Evolutionary conservation across 2,888 invertebrate genomes (phyloP).

Genomic region (Xestia ashworthii): DNA sequence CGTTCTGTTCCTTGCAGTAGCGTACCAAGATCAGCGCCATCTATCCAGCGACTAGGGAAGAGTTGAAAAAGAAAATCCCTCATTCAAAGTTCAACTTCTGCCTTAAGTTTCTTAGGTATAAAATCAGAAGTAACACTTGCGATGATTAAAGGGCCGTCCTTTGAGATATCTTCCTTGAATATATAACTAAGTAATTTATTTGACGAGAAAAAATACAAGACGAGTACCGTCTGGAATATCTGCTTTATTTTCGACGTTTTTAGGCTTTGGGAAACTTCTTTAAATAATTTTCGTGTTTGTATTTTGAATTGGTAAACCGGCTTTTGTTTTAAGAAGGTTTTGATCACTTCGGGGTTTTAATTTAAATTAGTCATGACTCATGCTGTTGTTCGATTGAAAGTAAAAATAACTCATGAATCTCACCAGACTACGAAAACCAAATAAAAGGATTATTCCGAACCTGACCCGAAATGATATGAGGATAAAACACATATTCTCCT

Average conservation of each 20-base stretch:
- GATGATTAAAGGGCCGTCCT: constrained; percentile 72
- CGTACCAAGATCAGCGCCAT: too few relatives aligned
- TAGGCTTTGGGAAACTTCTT: not conserved
- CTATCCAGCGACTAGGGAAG: too few relatives aligned
- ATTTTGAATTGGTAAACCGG: constrained; percentile 17
- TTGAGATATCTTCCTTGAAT: constrained; percentile 68
- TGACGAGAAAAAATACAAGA: constrained; percentile 65
- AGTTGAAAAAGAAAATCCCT: too few relatives aligned
- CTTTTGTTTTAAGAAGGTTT: not conserved
- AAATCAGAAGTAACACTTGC: constrained; percentile 71
- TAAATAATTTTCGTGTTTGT: constrained; percentile 19
- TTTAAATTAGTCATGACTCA: not conserved
- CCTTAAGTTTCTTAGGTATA: constrained; percentile 25
- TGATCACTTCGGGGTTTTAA: not conserved
- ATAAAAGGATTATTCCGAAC: too few relatives aligned
- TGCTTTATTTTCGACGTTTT: constrained; percentile 37
- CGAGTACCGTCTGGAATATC: constrained; percentile 40
- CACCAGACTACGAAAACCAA: not conserved
- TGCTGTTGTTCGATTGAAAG: not conserved
- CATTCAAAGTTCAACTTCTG: constrained; percentile 45
- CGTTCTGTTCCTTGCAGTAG: too few relatives aligned
- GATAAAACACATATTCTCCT: not conserved
- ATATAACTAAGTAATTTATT: constrained; percentile 73
- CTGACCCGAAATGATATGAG: too few relatives aligned
- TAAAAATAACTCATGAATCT: not conserved